phyloP scores from a whole-genome alignment of 2,113 vertebrate genomes.

The Ibidorhyncha struthersii region DNA sequence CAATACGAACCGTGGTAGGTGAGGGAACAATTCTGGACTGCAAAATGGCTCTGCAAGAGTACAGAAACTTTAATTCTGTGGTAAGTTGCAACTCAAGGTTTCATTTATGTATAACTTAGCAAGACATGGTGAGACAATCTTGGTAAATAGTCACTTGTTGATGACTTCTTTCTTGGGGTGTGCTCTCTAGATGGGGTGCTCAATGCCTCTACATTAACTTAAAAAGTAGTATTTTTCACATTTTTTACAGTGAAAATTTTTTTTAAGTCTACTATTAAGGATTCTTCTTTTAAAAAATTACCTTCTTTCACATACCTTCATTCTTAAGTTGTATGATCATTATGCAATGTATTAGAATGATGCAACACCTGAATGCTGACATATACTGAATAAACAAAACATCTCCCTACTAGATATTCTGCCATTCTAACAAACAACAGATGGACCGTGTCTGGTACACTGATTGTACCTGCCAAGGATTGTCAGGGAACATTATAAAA shows the following conservation, averaged over 20 bases:
- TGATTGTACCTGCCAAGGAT: neutral
- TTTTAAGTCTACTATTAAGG: neutral
- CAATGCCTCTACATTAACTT: neutral
- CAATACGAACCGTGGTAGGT: neutral
- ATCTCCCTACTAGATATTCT: neutral
- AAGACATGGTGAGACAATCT: neutral
- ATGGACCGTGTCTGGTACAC: neutral
- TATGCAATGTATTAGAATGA: neutral
- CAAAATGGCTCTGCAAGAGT: slow-evolving; percentile 82
- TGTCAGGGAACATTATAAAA: neutral
- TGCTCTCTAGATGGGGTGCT: neutral
- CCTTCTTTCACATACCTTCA: neutral
- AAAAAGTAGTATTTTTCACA: neutral
- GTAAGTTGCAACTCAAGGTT: slow-evolving; percentile 71
- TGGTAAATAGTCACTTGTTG: neutral
- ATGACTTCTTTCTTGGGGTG: neutral
- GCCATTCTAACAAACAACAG: neutral
- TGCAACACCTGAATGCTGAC: neutral
- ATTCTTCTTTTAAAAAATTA: neutral
- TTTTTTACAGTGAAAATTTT: neutral
- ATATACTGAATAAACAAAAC: neutral
- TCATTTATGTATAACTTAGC: neutral
- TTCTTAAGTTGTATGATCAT: neutral
- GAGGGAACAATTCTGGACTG: slow-evolving; percentile 69
- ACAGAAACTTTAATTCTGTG: slow-evolving; percentile 73